These are phyloP conservation scores for Apostichopus leukothele DNA, from an alignment of 53 echinoderm and acorn worm species.

Conservation along the genomic window DNA sequence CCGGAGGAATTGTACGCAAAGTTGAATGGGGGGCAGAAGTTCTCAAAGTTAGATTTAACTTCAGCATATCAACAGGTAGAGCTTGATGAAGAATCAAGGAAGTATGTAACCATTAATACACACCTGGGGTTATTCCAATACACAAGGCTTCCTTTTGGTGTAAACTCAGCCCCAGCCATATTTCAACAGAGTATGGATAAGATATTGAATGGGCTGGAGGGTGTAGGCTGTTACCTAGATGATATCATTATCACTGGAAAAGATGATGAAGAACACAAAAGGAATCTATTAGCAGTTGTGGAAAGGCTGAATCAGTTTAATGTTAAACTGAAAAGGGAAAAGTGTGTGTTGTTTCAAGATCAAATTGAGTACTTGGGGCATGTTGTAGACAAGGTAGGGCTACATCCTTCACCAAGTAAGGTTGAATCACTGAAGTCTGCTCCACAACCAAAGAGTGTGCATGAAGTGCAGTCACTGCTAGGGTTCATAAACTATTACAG, in stretches of 20 bases:
- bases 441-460: too few relatives aligned
- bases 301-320: too few relatives aligned
- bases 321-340: too few relatives aligned
- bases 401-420: too few relatives aligned
- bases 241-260: not conserved
- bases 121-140: not conserved
- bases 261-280: not conserved
- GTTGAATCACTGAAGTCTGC: too few relatives aligned
- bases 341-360: too few relatives aligned
- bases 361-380: too few relatives aligned
- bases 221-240: not conserved
- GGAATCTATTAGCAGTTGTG: too few relatives aligned
- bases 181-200: not conserved
- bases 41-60: not conserved
- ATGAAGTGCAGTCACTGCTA: too few relatives aligned
- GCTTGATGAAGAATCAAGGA: not conserved
- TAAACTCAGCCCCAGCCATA: not conserved
- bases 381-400: too few relatives aligned
- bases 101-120: not conserved
- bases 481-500: too few relatives aligned
- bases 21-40: not conserved
- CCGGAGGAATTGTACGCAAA: conserved; percentile 17
- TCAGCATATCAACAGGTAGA: not conserved
- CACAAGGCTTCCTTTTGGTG: conserved; percentile 1
- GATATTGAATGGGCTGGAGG: not conserved